phyloP scores from a whole-genome alignment of 2,888 invertebrate species.

The Apeira syringaria region DNA sequence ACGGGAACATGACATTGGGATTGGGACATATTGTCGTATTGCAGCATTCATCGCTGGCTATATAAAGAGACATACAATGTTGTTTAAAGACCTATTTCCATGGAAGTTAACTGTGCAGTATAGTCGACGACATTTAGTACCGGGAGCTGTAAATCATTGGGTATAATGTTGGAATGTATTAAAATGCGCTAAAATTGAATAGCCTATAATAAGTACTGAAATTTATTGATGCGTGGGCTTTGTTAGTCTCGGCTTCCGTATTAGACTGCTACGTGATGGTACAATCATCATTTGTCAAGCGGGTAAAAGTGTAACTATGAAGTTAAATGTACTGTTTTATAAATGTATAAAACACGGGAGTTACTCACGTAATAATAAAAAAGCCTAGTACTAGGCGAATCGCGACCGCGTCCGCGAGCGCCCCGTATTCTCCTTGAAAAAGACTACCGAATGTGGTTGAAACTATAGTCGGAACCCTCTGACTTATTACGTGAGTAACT shows the following conservation, averaged over 20 bases:
- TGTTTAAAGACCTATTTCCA: conserved; percentile 23
- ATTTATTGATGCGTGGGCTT: conserved; percentile 10
- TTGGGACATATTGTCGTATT: conserved; percentile 18
- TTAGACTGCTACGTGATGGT: too few species aligned
- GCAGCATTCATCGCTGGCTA: conserved; percentile 18
- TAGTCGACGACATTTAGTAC: conserved; percentile 18
- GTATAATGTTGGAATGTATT: conserved; percentile 17
- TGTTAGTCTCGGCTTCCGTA: background rate
- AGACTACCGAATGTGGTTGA: too few species aligned
- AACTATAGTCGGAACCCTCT: too few species aligned
- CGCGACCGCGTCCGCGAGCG: too few species aligned
- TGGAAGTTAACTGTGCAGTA: conserved; percentile 21
- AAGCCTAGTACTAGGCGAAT: too few species aligned
- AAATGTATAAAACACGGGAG: too few species aligned
- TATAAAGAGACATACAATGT: conserved; percentile 23
- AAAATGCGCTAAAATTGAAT: conserved; percentile 7
- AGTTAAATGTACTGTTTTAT: too few species aligned
- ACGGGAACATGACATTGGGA: conserved; percentile 19
- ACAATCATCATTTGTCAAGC: too few species aligned
- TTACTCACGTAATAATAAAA: too few species aligned
- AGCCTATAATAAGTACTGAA: conserved; percentile 16
- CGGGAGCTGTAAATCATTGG: conserved; percentile 24
- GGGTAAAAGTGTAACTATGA: too few species aligned
- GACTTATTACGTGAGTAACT: too few species aligned
- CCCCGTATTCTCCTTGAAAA: too few species aligned